These are phyloP conservation scores for Zaprionus tsacasi DNA, from an alignment of 1,140 invertebrate species.

Conservation along the genomic window DNA sequence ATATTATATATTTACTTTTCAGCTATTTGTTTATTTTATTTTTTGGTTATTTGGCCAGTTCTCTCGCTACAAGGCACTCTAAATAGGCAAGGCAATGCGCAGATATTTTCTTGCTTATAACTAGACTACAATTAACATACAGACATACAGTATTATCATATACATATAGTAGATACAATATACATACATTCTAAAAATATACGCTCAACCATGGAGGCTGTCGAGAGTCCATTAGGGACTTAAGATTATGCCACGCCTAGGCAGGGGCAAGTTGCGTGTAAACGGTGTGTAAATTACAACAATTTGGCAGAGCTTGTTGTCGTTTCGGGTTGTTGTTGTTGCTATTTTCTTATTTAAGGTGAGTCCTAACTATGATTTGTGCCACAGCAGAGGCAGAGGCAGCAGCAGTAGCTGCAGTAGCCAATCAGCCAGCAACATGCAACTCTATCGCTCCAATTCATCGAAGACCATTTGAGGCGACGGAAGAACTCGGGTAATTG, in stretches of 20 bases:
- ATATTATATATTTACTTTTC: not conserved
- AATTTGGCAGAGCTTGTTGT: conserved; percentile 45
- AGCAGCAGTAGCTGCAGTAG: conserved; percentile 10
- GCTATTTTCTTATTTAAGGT: conserved; percentile 27
- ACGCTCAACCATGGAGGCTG: conserved; percentile 11
- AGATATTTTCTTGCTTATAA: conserved; percentile 45
- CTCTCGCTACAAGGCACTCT: conserved; percentile 19
- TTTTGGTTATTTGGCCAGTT: not conserved
- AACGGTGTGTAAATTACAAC: conserved; percentile 75
- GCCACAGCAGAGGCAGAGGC: conserved; percentile 22
- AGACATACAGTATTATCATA: conserved; percentile 6
- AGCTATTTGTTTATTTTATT: not conserved
- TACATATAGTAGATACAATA: conserved; percentile 31
- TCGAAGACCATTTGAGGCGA: conserved; percentile 42
- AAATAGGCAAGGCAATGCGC: conserved; percentile 17
- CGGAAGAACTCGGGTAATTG: conserved; percentile 48
- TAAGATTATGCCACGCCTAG: conserved; percentile 63
- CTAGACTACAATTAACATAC: conserved; percentile 31
- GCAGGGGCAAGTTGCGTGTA: conserved; percentile 53
- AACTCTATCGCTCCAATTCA: conserved; percentile 58
- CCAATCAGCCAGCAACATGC: conserved; percentile 62
- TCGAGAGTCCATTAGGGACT: conserved; percentile 41
- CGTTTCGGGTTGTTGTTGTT: conserved; percentile 9
- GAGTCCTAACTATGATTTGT: conserved; percentile 49
- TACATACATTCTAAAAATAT: conserved; percentile 34